phyloP scores from a whole-genome alignment of 2,888 invertebrate genomes.

The Drosophila kuntzei region DNA sequence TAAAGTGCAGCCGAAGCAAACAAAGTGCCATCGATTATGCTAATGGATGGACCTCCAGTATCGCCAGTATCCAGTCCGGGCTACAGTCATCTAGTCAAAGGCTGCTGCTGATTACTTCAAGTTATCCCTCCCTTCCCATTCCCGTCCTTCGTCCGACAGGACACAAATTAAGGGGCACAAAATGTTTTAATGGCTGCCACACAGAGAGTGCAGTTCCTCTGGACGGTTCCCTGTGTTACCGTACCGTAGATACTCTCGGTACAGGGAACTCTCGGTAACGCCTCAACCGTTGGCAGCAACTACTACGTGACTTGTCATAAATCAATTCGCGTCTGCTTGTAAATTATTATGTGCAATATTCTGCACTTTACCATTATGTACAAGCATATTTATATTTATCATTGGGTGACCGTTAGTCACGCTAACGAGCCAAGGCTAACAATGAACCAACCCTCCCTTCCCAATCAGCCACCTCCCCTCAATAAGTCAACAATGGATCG shows the following conservation, averaged over 20 bases:
- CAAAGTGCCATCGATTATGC: constrained; percentile 74
- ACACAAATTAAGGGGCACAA: constrained; percentile 38
- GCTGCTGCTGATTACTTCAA: constrained; percentile 37
- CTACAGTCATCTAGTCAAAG: constrained; percentile 26
- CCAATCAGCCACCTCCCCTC: constrained; percentile 36
- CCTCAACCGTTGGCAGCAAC: constrained; percentile 19
- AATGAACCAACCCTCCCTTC: background rate
- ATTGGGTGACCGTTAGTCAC: constrained; percentile 11
- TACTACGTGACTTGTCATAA: constrained; percentile 78
- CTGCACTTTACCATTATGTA: constrained; percentile 50
- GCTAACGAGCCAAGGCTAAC: constrained; percentile 47
- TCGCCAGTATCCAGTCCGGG: constrained; percentile 9
- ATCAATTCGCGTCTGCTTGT: constrained; percentile 64
- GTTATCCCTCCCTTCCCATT: background rate
- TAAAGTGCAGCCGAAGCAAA: constrained; percentile 33
- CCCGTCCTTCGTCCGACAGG: too few relatives aligned
- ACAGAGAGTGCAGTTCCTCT: constrained; percentile 10
- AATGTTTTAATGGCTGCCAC: constrained; percentile 39
- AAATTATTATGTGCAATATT: constrained; percentile 62
- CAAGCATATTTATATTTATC: constrained; percentile 22
- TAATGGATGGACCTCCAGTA: constrained; percentile 51
- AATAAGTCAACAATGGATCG: constrained; percentile 60
- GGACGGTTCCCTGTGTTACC: background rate
- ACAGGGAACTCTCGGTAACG: background rate
- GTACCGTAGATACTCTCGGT: background rate